Evolutionary conservation across 2,797 vertebrate genomes (phyloP).

Genomic region (Xenopus petersii): DNA sequence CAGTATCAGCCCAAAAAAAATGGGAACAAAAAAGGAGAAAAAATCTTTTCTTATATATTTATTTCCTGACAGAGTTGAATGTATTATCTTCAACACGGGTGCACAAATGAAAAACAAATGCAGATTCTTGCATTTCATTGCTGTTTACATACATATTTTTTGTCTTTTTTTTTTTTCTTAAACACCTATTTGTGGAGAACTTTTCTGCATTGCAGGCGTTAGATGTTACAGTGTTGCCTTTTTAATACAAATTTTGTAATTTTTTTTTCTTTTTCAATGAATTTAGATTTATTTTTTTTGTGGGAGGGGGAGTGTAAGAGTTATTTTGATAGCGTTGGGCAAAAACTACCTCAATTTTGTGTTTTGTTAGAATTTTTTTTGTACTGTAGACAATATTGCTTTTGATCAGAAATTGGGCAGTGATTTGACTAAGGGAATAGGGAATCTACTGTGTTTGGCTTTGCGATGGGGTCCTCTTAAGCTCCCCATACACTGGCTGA

Average conservation of each 20-base stretch:
- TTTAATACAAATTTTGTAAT: slow-evolving; percentile 51
- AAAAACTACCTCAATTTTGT: slow-evolving; percentile 92
- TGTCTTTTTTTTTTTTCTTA: not conserved
- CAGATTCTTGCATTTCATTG: slow-evolving; percentile 86
- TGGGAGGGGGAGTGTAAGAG: slow-evolving; percentile 70
- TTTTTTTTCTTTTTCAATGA: slow-evolving; percentile 58
- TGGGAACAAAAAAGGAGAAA: slow-evolving; percentile 13
- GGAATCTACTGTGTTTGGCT: slow-evolving; percentile 30
- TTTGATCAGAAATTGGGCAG: slow-evolving; percentile 18
- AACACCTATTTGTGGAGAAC: slow-evolving; percentile 14
- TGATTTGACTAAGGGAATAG: not conserved
- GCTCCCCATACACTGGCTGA: too few relatives aligned
- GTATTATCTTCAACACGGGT: slow-evolving; percentile 97
- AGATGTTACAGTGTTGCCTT: slow-evolving; percentile 88
- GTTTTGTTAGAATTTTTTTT: slow-evolving; percentile 55
- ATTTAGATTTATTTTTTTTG: slow-evolving; percentile 73
- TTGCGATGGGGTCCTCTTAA: slow-evolving; percentile 1
- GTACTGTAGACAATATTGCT: slow-evolving; percentile 9
- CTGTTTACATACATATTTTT: slow-evolving; percentile 81
- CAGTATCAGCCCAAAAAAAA: slow-evolving; percentile 13
- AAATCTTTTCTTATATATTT: slow-evolving; percentile 86
- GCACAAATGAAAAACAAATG: slow-evolving; percentile 84
- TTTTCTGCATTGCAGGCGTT: slow-evolving; percentile 78
- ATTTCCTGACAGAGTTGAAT: slow-evolving; percentile 99
- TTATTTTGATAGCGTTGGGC: slow-evolving; percentile 67